These are phyloP conservation scores for Amazona vittata DNA, from an alignment of 2,113 vertebrate species.

Conservation along the genomic window DNA sequence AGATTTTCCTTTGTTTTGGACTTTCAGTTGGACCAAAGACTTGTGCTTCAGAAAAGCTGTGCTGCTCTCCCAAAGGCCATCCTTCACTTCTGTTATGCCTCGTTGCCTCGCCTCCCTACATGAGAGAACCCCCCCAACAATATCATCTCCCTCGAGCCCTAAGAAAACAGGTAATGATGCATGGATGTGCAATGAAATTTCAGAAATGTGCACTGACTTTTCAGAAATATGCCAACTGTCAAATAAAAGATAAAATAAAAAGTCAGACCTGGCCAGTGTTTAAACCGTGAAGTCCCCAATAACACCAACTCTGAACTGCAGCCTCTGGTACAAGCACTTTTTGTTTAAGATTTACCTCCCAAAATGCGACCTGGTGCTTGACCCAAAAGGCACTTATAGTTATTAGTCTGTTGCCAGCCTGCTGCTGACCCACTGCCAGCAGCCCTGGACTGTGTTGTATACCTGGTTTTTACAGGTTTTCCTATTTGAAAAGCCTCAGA, in stretches of 20 bases:
- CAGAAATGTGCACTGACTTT: conserved; percentile 64
- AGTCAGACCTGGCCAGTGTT: neutral
- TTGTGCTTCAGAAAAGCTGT: conserved; percentile 28
- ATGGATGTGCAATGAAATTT: conserved; percentile 66
- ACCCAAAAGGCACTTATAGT: neutral
- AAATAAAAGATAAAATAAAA: neutral
- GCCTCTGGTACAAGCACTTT: neutral
- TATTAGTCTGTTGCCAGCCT: neutral
- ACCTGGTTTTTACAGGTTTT: neutral
- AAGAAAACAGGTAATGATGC: conserved; percentile 49
- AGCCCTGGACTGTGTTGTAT: neutral
- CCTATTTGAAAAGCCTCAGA: neutral
- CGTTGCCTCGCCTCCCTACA: neutral
- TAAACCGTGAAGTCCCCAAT: neutral
- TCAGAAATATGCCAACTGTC: conserved; percentile 62
- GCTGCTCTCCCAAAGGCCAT: conserved; percentile 13
- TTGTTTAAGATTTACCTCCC: neutral
- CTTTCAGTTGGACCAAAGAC: conserved; percentile 25
- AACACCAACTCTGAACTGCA: neutral
- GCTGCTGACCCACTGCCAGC: neutral
- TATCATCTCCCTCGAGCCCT: neutral
- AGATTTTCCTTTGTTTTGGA: conserved; percentile 34
- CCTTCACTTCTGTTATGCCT: conserved; percentile 12
- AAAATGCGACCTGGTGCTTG: neutral
- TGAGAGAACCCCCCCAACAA: conserved; percentile 51